These are phyloP conservation scores for Phyllostomus hastatus DNA, from an alignment of 2,113 vertebrate genomes.

Conservation along the genomic window DNA sequence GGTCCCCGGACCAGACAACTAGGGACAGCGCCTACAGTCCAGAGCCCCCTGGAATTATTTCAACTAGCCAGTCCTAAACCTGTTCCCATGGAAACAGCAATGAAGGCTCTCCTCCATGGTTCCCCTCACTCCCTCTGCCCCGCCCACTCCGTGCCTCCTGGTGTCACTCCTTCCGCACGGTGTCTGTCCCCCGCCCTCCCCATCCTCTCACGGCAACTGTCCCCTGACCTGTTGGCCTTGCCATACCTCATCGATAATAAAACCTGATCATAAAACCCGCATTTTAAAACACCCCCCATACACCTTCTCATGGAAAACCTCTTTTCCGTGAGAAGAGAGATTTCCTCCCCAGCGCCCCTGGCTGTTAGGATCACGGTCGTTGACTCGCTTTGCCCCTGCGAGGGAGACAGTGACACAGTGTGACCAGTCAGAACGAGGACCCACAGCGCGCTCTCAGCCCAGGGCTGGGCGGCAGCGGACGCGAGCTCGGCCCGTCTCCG, in stretches of 20 bases:
- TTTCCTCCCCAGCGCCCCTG: not conserved
- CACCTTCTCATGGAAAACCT: not conserved
- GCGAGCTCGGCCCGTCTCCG: not conserved
- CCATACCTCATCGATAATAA: not conserved
- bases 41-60: not conserved
- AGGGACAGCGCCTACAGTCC: not conserved
- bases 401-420: too few relatives aligned
- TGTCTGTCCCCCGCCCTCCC: not conserved
- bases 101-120: not conserved
- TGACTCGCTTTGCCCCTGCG: not conserved
- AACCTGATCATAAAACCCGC: not conserved
- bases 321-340: not conserved
- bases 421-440: not conserved
- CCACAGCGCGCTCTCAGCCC: not conserved
- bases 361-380: too few relatives aligned
- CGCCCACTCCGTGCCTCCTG: rapidly evolving
- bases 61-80: not conserved
- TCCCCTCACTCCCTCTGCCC: not conserved
- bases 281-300: not conserved
- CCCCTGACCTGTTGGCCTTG: not conserved
- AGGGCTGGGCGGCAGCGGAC: rapidly evolving
- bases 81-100: rapidly evolving
- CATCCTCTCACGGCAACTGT: not conserved
- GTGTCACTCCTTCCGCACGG: rapidly evolving
- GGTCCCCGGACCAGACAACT: not conserved